These are phyloP conservation scores for Zosterops pallidus DNA, from an alignment of 2,113 vertebrate genomes.

Conservation along the genomic window DNA sequence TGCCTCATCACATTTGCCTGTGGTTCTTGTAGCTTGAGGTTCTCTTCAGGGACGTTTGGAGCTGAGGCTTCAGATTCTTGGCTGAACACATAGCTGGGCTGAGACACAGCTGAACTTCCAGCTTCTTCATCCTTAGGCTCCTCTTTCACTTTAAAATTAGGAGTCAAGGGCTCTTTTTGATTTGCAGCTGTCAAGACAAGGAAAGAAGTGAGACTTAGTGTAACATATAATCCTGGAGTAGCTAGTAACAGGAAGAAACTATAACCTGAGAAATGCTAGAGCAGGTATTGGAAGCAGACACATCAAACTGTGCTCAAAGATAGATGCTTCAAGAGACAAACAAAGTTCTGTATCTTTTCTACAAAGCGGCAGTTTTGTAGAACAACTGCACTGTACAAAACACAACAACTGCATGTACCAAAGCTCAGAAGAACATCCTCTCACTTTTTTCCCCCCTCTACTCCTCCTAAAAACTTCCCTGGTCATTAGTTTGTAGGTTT, in stretches of 20 bases:
- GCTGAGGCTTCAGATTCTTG: constrained; percentile 76
- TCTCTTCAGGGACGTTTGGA: constrained; percentile 71
- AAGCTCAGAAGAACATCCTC: background rate
- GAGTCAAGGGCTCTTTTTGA: constrained; percentile 93
- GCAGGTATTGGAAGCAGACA: background rate
- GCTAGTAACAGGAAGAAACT: background rate
- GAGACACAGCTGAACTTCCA: constrained; percentile 75
- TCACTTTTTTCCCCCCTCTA: background rate
- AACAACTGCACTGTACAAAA: background rate
- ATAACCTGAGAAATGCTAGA: background rate
- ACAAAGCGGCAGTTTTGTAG: background rate
- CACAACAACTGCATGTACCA: background rate
- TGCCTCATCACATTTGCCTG: constrained; percentile 82
- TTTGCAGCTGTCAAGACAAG: constrained; percentile 87
- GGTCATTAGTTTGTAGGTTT: background rate
- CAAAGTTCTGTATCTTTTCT: background rate
- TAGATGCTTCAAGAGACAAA: background rate
- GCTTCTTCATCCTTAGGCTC: constrained; percentile 88
- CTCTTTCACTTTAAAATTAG: constrained; percentile 91
- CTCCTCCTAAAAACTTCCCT: background rate
- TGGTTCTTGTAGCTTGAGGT: constrained; percentile 82
- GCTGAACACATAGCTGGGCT: constrained; percentile 81
- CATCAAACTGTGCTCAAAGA: background rate
- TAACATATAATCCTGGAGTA: background rate
- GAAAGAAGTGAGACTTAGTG: constrained; percentile 6